Percentiles rank a stretch among this genome's conserved stretches.
These are phyloP conservation scores for Choristoneura fumiferana DNA, from an alignment of 1,140 invertebrate genomes.

Conservation along the genomic window DNA sequence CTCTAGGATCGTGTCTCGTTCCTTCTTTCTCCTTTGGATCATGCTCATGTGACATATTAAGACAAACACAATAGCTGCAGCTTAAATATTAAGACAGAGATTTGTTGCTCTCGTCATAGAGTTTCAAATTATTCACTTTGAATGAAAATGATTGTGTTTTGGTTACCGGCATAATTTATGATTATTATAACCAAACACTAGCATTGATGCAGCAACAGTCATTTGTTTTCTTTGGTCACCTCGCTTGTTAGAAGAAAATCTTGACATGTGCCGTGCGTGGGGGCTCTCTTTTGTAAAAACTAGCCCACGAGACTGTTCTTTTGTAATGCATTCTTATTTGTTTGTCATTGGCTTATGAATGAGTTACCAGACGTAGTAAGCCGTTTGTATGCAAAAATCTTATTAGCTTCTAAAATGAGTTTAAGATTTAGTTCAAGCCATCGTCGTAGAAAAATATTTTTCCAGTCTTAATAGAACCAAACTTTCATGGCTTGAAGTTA, in stretches of 20 bases:
- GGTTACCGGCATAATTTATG: conserved; percentile 43
- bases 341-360: conserved; percentile 30
- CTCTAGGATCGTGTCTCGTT: conserved; percentile 36
- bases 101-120: conserved; percentile 1
- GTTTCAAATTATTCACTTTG: conserved; percentile 11
- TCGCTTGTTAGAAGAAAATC: conserved; percentile 53
- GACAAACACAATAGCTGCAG: conserved; percentile 1
- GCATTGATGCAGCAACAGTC: conserved; percentile 41
- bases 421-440: conserved; percentile 22
- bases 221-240: conserved; percentile 49
- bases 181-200: conserved; percentile 47
- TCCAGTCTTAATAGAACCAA: not conserved
- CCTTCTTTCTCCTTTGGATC: conserved; percentile 26
- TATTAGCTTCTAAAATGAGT: conserved; percentile 33
- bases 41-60: conserved; percentile 29
- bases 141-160: conserved; percentile 19
- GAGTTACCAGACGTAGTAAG: not conserved
- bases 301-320: conserved; percentile 39
- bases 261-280: conserved; percentile 44
- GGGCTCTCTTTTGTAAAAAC: conserved; percentile 44
- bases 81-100: not conserved
- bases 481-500: not conserved
- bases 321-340: conserved; percentile 44
- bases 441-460: not conserved
- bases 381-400: conserved; percentile 49